phyloP scores from a whole-genome alignment of 92 coral and sea anemone species.

The Muricea muricata region DNA sequence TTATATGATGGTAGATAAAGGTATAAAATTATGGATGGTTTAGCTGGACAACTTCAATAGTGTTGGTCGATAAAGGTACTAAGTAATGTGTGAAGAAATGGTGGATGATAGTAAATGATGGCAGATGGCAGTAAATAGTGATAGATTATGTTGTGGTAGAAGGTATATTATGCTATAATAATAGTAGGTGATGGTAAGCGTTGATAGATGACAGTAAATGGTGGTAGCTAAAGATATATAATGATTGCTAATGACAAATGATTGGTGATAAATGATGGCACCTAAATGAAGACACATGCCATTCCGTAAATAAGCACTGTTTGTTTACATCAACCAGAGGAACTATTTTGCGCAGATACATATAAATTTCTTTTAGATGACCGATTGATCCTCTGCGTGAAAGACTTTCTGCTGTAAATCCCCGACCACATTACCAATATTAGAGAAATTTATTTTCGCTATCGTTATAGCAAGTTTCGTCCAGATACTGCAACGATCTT shows the following conservation, averaged over 20 bases:
- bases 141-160: no score
- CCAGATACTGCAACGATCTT: constrained; percentile 3
- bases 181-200: no score
- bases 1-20: background rate
- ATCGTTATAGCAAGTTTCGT: background rate
- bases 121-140: background rate
- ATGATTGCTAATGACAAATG: no score
- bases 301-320: background rate
- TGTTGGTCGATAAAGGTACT: no score
- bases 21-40: no score
- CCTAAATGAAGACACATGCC: no score
- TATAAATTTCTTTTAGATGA: no score
- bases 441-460: background rate
- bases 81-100: no score
- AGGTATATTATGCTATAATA: no score
- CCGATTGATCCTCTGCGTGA: no score
- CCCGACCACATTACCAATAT: background rate
- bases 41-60: no score
- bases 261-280: background rate
- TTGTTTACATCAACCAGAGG: background rate
- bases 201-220: background rate
- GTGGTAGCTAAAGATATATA: background rate
- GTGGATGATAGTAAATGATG: background rate
- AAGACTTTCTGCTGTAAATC: background rate
- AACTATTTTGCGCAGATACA: no score